These are phyloP conservation scores for Ruditapes philippinarum DNA, from an alignment of 1,140 invertebrate genomes.

Conservation along the genomic window DNA sequence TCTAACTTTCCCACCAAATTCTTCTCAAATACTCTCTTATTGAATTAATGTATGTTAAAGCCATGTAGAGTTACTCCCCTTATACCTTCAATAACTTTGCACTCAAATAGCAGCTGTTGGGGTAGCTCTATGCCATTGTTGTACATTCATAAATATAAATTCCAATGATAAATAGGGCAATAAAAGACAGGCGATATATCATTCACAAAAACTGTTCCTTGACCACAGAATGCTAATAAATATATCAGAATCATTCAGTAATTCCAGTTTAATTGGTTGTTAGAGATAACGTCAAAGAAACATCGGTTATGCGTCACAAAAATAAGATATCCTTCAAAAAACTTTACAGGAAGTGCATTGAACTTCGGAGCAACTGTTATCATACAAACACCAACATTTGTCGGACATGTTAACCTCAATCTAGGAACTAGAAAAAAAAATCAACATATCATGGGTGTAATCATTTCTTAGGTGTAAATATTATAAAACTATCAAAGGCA, in stretches of 20 bases:
- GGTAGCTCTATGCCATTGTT: neutral
- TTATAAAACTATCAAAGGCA: too few species aligned
- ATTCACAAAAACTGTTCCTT: neutral
- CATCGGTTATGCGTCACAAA: neutral
- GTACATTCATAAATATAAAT: neutral
- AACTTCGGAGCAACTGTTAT: conserved; percentile 22
- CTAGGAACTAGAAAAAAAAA: neutral
- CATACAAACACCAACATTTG: neutral
- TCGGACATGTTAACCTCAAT: neutral
- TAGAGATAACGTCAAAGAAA: conserved; percentile 19
- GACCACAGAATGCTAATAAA: conserved; percentile 11
- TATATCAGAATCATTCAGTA: neutral
- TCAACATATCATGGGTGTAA: too few species aligned
- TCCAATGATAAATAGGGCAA: neutral
- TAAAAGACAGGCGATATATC: conserved; percentile 10
- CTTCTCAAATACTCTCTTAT: neutral
- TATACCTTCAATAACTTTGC: neutral
- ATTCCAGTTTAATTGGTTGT: neutral
- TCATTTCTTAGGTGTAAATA: too few species aligned
- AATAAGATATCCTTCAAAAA: neutral
- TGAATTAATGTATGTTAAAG: neutral
- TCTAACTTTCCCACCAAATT: neutral
- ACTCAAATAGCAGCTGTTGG: neutral
- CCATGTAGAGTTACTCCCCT: neutral
- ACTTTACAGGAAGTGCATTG: conserved; percentile 15